phyloP scores from a whole-genome alignment of 2,888 invertebrate genomes.

The Heliconius charithonia region DNA sequence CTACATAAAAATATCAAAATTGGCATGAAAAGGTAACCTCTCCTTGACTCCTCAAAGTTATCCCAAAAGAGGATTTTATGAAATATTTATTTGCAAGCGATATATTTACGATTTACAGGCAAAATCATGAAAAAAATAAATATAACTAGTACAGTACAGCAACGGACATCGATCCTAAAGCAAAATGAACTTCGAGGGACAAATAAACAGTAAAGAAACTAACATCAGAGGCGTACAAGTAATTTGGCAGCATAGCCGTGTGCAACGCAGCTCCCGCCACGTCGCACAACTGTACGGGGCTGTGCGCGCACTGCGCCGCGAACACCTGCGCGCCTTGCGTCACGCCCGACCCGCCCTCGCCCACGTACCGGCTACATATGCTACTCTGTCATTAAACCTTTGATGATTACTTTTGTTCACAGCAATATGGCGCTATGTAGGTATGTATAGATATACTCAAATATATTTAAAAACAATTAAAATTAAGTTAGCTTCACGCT shows the following conservation, averaged over 20 bases:
- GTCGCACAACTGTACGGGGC: conserved; percentile 91
- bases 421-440: background rate
- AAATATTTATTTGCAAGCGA: background rate
- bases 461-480: no score
- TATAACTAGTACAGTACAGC: background rate
- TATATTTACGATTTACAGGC: background rate
- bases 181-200: background rate
- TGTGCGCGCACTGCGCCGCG: conserved; percentile 75
- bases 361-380: conserved; percentile 74
- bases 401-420: conserved; percentile 53
- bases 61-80: background rate
- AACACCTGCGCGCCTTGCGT: conserved; percentile 78
- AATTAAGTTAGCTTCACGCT: no score
- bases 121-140: background rate
- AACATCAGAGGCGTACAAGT: conserved; percentile 88
- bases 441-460: no score
- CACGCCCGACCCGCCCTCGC: conserved; percentile 56
- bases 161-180: background rate
- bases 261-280: conserved; percentile 90
- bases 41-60: background rate
- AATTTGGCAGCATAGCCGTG: conserved; percentile 91
- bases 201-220: conserved; percentile 54
- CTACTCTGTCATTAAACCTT: conserved; percentile 61
- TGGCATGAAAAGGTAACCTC: background rate
- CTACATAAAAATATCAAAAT: background rate